Evolutionary conservation across 2,888 invertebrate genomes (phyloP).

Genomic region (Volucella bombylans): DNA sequence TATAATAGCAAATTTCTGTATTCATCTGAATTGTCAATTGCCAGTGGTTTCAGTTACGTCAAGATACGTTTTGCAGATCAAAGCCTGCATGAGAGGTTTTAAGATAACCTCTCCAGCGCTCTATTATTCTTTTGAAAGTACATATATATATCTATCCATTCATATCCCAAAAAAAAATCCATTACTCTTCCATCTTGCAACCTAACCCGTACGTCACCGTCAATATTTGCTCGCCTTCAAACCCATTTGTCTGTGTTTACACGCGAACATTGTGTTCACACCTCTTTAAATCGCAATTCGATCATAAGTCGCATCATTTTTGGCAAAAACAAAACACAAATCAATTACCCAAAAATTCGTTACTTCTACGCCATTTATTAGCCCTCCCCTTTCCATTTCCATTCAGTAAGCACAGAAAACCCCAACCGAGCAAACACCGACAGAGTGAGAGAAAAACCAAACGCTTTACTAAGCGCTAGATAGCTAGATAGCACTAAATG

Average conservation of each 20-base stretch:
- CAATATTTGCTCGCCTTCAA: constrained; percentile 13
- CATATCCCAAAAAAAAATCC: neutral
- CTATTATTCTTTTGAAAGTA: too few species aligned
- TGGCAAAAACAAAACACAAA: constrained; percentile 55
- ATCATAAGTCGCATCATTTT: constrained; percentile 23
- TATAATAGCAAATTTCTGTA: too few species aligned
- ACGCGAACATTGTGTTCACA: constrained; percentile 8
- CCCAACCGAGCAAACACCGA: constrained; percentile 10
- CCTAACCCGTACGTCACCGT: neutral
- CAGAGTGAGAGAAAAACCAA: constrained; percentile 21
- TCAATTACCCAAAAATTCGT: constrained; percentile 60
- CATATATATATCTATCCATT: neutral
- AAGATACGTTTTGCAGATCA: too few species aligned
- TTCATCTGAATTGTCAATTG: too few species aligned
- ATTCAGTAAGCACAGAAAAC: constrained; percentile 7
- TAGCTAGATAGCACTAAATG: constrained; percentile 4
- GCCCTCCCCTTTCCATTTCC: constrained; percentile 1
- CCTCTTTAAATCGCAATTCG: neutral
- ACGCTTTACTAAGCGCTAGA: neutral
- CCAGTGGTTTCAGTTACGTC: too few species aligned
- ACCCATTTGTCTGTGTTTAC: constrained; percentile 31
- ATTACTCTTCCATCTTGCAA: neutral
- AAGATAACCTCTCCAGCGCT: too few species aligned
- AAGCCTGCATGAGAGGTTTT: too few species aligned
- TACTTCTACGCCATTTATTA: constrained; percentile 45